phyloP scores from a whole-genome alignment of 1,140 invertebrate genomes.

The Battus philenor region DNA sequence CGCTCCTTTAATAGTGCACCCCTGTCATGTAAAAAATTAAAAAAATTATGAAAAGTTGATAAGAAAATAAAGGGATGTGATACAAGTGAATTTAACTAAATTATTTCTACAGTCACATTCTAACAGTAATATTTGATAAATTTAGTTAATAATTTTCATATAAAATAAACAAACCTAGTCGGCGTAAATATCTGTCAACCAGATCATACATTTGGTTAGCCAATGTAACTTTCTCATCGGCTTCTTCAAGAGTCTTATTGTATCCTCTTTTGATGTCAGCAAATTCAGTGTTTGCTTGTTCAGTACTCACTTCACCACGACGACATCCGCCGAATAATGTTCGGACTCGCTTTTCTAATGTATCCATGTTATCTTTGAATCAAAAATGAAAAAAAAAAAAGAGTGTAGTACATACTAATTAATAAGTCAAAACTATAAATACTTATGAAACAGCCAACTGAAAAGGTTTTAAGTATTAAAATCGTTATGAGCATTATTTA shows the following conservation, averaged over 20 bases:
- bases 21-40: too few relatives aligned
- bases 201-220: slow-evolving; percentile 96
- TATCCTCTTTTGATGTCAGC: slow-evolving; percentile 92
- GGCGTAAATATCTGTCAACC: slow-evolving; percentile 93
- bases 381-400: slow-evolving; percentile 9
- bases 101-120: too few relatives aligned
- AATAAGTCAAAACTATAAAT: too few relatives aligned
- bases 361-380: slow-evolving; percentile 91
- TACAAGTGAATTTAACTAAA: too few relatives aligned
- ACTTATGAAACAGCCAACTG: too few relatives aligned
- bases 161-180: slow-evolving; percentile 79
- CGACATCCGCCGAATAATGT: slow-evolving; percentile 92
- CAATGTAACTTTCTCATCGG: slow-evolving; percentile 91
- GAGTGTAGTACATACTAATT: slow-evolving; percentile 3
- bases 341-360: slow-evolving; percentile 92
- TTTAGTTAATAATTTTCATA: too few relatives aligned
- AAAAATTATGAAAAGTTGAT: too few relatives aligned
- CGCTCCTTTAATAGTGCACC: too few relatives aligned
- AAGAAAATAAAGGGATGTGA: too few relatives aligned
- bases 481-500: too few relatives aligned
- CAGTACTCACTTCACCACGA: slow-evolving; percentile 84
- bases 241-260: slow-evolving; percentile 94
- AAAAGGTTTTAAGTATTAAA: too few relatives aligned
- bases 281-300: slow-evolving; percentile 90
- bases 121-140: too few relatives aligned